Percentiles rank a stretch among this genome's conserved stretches.
Evolutionary conservation across 2,888 invertebrate genomes (phyloP).

Genomic region (Yponomeuta evonymella): DNA sequence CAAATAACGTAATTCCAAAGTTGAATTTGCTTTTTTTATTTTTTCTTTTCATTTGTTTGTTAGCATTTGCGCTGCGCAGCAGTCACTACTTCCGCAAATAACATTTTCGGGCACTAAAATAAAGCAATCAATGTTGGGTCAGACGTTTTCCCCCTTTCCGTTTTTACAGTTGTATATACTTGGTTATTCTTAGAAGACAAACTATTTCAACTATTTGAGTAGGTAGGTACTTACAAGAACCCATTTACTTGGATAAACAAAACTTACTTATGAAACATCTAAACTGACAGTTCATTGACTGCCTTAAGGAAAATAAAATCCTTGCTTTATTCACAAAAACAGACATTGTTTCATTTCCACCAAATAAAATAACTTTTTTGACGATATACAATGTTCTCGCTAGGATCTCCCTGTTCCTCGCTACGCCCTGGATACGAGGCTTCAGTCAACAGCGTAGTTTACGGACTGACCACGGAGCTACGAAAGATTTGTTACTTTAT

Average conservation of each 20-base stretch:
- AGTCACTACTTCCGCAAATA: too few species aligned
- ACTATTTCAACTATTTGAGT: too few species aligned
- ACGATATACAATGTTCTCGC: neutral
- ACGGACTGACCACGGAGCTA: neutral
- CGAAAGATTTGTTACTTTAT: neutral
- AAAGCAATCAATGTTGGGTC: too few species aligned
- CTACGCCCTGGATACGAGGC: conserved; percentile 22
- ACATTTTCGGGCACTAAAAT: too few species aligned
- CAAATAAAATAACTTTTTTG: conserved; percentile 3
- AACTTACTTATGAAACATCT: neutral
- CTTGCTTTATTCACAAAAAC: neutral
- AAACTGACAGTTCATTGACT: neutral
- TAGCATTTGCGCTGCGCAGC: too few species aligned
- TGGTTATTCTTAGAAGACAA: too few species aligned
- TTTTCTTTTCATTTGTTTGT: too few species aligned
- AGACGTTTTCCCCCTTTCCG: too few species aligned
- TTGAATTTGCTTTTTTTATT: too few species aligned
- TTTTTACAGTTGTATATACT: too few species aligned
- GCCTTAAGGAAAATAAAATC: neutral
- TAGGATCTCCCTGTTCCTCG: conserved; percentile 16
- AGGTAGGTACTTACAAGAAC: neutral
- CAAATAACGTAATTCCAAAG: too few species aligned
- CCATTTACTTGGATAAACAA: neutral
- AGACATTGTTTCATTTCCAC: neutral
- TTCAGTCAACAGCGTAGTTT: conserved; percentile 24